A percentile compares a stretch with the other conserved stretches of the same genome.
phyloP scores from a whole-genome alignment of 2,888 invertebrate species.

The Bombyx huttoni region DNA sequence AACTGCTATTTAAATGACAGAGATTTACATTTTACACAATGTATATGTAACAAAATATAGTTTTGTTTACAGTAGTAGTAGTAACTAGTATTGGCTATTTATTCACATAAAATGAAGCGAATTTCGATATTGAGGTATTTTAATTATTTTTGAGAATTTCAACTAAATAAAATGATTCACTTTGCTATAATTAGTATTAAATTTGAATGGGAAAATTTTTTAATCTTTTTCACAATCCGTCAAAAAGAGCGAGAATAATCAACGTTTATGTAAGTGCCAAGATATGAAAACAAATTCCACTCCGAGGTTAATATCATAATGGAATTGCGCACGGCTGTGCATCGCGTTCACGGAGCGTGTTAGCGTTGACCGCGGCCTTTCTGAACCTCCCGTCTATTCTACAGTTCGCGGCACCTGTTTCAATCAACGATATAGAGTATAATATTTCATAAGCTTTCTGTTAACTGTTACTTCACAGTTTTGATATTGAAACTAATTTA shows the following conservation, averaged over 20 bases:
- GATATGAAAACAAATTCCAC: slow-evolving; percentile 59
- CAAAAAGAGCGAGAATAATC: slow-evolving; percentile 24
- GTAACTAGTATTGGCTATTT: too few relatives aligned
- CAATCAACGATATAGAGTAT: neutral
- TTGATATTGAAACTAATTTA: neutral
- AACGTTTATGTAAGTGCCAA: slow-evolving; percentile 33
- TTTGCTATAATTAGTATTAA: too few relatives aligned
- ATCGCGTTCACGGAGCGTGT: slow-evolving; percentile 39
- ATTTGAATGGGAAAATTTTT: too few relatives aligned
- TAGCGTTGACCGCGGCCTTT: slow-evolving; percentile 31
- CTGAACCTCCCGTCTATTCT: neutral
- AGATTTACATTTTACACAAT: too few relatives aligned
- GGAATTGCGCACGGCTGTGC: slow-evolving; percentile 46
- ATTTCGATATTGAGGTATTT: too few relatives aligned
- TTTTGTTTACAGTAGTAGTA: too few relatives aligned
- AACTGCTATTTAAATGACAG: too few relatives aligned
- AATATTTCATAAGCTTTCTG: neutral
- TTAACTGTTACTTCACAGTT: neutral
- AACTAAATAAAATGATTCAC: too few relatives aligned
- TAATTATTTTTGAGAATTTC: too few relatives aligned
- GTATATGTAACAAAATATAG: too few relatives aligned
- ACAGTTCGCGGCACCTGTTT: neutral
- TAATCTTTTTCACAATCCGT: too few relatives aligned
- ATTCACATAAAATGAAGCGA: too few relatives aligned
- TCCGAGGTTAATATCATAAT: slow-evolving; percentile 67